Conservation (phyloP, 2,797 vertebrate genomes). For the Sebastiscus tertius region DNA sequence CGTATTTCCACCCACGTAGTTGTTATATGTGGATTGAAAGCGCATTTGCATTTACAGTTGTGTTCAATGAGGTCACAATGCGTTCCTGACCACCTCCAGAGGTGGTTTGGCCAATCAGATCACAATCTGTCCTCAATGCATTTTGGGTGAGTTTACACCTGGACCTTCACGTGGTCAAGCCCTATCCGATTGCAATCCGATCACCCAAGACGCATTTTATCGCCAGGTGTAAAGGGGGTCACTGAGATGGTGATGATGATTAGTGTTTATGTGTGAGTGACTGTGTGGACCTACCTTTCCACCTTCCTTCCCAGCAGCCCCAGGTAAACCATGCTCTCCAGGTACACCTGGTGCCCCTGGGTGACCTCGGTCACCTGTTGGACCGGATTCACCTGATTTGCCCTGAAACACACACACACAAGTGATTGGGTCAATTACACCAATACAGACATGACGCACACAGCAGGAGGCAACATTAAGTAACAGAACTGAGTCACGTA, state of each 20-base stretch:
- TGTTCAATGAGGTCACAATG: too few species aligned
- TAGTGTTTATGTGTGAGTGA: background rate
- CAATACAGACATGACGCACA: background rate
- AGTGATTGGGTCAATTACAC: background rate
- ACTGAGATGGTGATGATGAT: background rate
- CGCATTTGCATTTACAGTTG: too few species aligned
- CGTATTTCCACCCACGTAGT: too few species aligned
- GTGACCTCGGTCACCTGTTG: slow-evolving; percentile 93
- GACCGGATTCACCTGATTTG: slow-evolving; percentile 93
- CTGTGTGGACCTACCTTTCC: slow-evolving; percentile 86
- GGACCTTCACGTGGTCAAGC: too few species aligned
- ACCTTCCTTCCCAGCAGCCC: slow-evolving; percentile 94
- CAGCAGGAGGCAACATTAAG: background rate
- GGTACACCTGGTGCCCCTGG: slow-evolving; percentile 93
- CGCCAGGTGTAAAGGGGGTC: too few species aligned
- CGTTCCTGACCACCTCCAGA: too few species aligned
- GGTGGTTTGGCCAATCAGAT: too few species aligned
- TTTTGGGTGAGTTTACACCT: too few species aligned
- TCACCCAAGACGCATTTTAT: too few species aligned
- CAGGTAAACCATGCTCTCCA: slow-evolving; percentile 95
- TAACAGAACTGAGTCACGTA: background rate
- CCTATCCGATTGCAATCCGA: too few species aligned
- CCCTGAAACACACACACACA: slow-evolving; percentile 80
- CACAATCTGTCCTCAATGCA: too few species aligned
- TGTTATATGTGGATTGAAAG: too few species aligned